Percentiles rank a stretch among this genome's conserved stretches.
Conservation (phyloP, 2,113 vertebrate genomes). For the Thalassoma bifasciatum region DNA sequence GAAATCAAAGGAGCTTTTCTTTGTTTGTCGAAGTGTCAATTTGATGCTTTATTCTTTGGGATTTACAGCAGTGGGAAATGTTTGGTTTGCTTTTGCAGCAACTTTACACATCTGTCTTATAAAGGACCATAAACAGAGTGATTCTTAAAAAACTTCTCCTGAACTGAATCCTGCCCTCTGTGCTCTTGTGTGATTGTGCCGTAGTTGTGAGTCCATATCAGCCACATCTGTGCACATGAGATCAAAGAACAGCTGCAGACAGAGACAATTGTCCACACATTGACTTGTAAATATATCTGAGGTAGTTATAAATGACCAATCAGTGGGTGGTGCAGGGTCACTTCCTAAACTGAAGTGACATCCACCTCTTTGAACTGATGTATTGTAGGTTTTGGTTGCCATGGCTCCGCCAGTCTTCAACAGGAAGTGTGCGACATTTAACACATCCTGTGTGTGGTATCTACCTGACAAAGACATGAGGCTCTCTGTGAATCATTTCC, state of each 20-base stretch:
- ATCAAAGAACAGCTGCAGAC: not conserved
- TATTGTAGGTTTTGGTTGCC: conserved; percentile 38
- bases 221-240: too few relatives aligned
- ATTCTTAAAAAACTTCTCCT: too few relatives aligned
- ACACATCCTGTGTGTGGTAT: conserved; percentile 40
- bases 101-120: not conserved
- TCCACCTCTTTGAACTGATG: conserved; percentile 32
- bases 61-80: not conserved
- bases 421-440: conserved; percentile 76
- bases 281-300: conserved; percentile 7
- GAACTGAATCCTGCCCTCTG: not conserved
- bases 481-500: not conserved
- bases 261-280: not conserved
- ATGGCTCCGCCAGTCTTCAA: conserved; percentile 39
- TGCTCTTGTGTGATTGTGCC: not conserved
- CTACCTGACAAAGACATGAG: too few relatives aligned
- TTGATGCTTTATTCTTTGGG: conserved; percentile 15
- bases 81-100: not conserved
- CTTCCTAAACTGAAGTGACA: conserved; percentile 4
- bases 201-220: not conserved
- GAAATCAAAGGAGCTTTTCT: too few relatives aligned
- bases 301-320: not conserved
- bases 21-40: too few relatives aligned
- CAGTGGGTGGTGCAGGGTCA: conserved; percentile 8
- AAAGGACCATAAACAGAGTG: too few relatives aligned